Conservation (phyloP, 53 echinoderm and acorn worm species). For the Holothuria scabra region DNA sequence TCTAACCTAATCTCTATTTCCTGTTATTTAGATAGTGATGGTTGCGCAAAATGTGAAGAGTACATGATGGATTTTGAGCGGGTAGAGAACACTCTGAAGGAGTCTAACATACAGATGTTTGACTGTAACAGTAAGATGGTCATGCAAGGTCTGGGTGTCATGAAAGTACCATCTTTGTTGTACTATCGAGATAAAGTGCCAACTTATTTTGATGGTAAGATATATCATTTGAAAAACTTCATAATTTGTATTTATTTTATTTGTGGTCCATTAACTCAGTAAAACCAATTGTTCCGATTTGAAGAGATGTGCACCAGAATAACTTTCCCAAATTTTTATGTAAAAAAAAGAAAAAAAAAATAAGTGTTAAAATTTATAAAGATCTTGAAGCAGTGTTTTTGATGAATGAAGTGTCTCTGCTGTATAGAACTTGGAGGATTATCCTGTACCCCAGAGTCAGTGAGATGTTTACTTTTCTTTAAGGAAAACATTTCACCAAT, state of each 20-base stretch:
- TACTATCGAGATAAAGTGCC: slow-evolving; percentile 65
- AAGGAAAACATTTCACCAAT: too few relatives aligned
- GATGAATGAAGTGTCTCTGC: too few relatives aligned
- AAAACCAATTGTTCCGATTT: background rate
- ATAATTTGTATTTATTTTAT: too few relatives aligned
- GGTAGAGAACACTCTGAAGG: slow-evolving; percentile 16
- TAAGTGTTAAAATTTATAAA: too few relatives aligned
- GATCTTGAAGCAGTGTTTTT: too few relatives aligned
- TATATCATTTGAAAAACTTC: background rate
- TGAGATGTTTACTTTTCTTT: too few relatives aligned
- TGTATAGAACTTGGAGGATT: too few relatives aligned
- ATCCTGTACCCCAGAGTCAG: too few relatives aligned
- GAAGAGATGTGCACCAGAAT: too few relatives aligned
- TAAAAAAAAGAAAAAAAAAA: too few relatives aligned
- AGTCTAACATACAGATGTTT: slow-evolving; percentile 30
- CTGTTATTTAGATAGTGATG: slow-evolving; percentile 19
- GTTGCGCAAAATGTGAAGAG: slow-evolving; percentile 29
- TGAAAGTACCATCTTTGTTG: slow-evolving; percentile 59
- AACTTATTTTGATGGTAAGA: slow-evolving; percentile 69
- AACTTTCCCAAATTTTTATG: too few relatives aligned
- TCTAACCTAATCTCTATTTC: background rate
- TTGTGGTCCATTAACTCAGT: background rate
- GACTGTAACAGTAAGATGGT: slow-evolving; percentile 59
- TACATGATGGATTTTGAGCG: slow-evolving; percentile 30
- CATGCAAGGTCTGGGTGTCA: slow-evolving; percentile 47